Percentiles rank a stretch among this genome's conserved stretches.
Conservation (phyloP, 2,888 invertebrate genomes). For the Creontiades dilutus region DNA sequence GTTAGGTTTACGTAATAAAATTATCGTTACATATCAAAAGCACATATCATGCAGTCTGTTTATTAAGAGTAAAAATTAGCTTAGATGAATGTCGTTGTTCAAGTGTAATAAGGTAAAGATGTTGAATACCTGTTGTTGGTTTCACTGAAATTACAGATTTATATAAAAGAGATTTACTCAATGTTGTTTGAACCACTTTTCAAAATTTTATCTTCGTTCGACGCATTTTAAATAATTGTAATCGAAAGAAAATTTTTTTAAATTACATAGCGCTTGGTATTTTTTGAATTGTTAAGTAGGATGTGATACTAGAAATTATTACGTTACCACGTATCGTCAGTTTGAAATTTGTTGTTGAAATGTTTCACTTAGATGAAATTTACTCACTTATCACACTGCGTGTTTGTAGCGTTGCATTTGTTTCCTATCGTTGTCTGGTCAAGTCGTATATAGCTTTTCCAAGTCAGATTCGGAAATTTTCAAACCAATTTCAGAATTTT, state of each 20-base stretch:
- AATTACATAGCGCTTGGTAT: neutral
- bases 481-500: no score
- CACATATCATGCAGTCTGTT: conserved; percentile 61
- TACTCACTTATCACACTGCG: no score
- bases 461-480: no score
- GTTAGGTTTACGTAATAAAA: neutral
- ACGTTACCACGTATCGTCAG: neutral
- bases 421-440: no score
- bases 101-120: neutral
- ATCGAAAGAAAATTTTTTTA: neutral
- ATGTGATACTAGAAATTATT: neutral
- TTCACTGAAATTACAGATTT: conserved; percentile 11
- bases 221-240: neutral
- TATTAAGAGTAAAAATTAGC: neutral
- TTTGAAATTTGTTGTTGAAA: no score
- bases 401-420: no score
- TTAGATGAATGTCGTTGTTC: neutral
- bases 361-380: no score
- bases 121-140: neutral
- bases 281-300: neutral
- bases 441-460: no score
- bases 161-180: neutral
- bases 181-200: neutral
- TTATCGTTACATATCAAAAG: conserved; percentile 59
- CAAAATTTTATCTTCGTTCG: neutral